Base-by-base conservation (phyloP, 92 coral and sea anemone genomes). In the Actinernus sp. region DNA sequence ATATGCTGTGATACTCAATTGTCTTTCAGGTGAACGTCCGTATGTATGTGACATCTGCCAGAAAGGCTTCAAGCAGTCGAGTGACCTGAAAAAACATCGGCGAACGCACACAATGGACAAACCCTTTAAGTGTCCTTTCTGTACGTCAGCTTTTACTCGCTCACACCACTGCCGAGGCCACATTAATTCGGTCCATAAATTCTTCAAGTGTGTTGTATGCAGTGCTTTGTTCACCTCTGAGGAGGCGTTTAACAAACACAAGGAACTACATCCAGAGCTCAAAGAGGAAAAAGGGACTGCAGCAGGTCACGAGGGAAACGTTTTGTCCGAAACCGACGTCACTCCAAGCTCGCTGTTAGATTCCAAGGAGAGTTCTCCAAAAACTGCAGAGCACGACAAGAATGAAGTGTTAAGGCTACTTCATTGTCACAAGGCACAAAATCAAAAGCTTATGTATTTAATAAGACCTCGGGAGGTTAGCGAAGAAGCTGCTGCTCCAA, bases 1-100 rank as follows among this genome's bases (percentile, higher is more conserved):
- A 20, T 26, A 9, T 30, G 59, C 3, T 57, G 25, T 8, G 2
- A 14, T 24, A 2, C 5, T 24, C 3, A 17, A 16, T 31, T 60
- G 1, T 17, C 61, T 56, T 49, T 50, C 62, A 94, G 98, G 98
- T 3, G 98, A 94, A 61, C 91, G 97, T 6, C 98, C 98, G 20
- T 94, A 87, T 76, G 76, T 91, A 28, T 94, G 97, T 56, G 95
- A 82, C 14, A 83, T 91, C 11, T 94, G 98, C 37, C 88, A 92
- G 33, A 92, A 92, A 26, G 98, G 98, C 17, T 94, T 94, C 67
- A 94, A 94, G 50, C 98, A 94, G 46, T 94, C 98, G 29, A 94
- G 97, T 66, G 98, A 94, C 78, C 73, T 94, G 55, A 94, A 94
- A 65, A 94, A 91, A 39, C 98, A 94, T 76, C 81, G 93, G 3